Evolutionary conservation across 2,888 invertebrate genomes (phyloP).

Genomic region (Tachystola acroxantha): DNA sequence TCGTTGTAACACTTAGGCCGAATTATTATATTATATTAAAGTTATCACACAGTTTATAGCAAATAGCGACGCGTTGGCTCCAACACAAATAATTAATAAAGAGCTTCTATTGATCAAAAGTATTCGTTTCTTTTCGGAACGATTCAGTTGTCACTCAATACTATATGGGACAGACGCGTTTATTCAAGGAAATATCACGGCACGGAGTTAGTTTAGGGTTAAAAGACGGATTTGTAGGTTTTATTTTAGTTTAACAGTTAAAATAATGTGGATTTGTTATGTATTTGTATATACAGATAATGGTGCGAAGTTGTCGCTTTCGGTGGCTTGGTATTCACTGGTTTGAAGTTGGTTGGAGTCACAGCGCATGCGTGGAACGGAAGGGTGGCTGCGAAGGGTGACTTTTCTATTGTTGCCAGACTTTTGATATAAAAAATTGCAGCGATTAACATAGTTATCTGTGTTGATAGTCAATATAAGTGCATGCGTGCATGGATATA

Average conservation of each 20-base stretch:
- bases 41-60: constrained; percentile 41
- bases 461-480: constrained; percentile 24
- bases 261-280: constrained; percentile 61
- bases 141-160: constrained; percentile 11
- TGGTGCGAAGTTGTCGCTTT: constrained; percentile 64
- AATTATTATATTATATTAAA: constrained; percentile 6
- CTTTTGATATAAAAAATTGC: constrained; percentile 42
- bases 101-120: constrained; percentile 68
- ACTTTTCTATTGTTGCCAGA: constrained; percentile 62
- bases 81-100: constrained; percentile 73
- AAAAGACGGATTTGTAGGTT: constrained; percentile 61
- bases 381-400: constrained; percentile 54
- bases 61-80: constrained; percentile 46
- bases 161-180: constrained; percentile 18
- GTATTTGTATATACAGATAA: constrained; percentile 58
- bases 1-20: constrained; percentile 49
- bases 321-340: constrained; percentile 54
- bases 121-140: constrained; percentile 26
- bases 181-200: constrained; percentile 9
- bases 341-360: constrained; percentile 48
- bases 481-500: constrained; percentile 27
- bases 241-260: constrained; percentile 46
- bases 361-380: constrained; percentile 64
- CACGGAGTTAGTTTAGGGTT: constrained; percentile 17
- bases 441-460: constrained; percentile 27